Evolutionary conservation across 2,113 vertebrate genomes (phyloP).

Genomic region (Etheostoma cragini): DNA sequence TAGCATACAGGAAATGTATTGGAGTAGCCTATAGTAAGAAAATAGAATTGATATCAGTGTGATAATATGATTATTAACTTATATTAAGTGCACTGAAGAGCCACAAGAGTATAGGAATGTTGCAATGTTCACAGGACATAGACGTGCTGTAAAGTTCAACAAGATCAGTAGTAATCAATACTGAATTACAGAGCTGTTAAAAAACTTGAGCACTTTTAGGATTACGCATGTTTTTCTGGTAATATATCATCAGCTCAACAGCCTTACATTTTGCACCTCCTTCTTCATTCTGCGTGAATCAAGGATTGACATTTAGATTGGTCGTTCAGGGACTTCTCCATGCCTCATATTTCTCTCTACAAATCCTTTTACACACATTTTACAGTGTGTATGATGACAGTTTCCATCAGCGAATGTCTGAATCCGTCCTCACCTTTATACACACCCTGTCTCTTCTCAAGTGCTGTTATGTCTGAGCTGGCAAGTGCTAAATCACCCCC

Average conservation of each 20-base stretch:
- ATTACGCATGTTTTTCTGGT: background rate
- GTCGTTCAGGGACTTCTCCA: background rate
- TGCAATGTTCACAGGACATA: background rate
- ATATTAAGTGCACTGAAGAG: background rate
- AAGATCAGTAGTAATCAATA: background rate
- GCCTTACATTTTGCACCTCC: background rate
- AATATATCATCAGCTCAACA: conserved; percentile 4
- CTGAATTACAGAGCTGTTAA: background rate
- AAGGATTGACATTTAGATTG: conserved; percentile 32
- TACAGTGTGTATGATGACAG: conserved; percentile 48
- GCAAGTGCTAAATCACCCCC: conserved; percentile 57
- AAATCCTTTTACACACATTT: conserved; percentile 44
- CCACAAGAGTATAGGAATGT: background rate
- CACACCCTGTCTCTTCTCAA: conserved; percentile 63
- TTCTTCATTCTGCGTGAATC: background rate
- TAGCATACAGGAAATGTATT: background rate
- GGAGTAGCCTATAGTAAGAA: background rate
- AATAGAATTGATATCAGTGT: background rate
- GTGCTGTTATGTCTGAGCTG: conserved; percentile 56
- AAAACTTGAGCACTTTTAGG: conserved; percentile 36
- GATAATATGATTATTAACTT: background rate
- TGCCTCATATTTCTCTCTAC: conserved; percentile 36
- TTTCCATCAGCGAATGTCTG: conserved; percentile 51
- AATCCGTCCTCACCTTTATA: conserved; percentile 52
- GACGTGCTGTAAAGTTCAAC: background rate